phyloP scores from a whole-genome alignment of 2,113 vertebrate species.

The Calidris pugnax region DNA sequence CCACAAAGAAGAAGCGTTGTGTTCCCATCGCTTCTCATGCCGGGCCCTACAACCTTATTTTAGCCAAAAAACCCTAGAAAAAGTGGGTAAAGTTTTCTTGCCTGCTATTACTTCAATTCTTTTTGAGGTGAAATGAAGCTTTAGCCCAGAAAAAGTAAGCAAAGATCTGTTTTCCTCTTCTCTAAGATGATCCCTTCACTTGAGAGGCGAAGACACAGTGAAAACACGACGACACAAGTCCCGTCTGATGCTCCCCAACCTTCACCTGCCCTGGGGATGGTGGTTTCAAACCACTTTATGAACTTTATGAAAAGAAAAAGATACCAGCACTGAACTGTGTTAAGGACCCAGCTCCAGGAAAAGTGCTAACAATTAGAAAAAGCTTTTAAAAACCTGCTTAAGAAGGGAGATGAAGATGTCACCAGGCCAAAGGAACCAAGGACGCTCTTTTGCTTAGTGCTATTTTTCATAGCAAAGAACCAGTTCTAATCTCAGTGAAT shows the following conservation, averaged over 20 bases:
- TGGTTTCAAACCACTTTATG: too few relatives aligned
- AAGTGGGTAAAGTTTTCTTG: not conserved
- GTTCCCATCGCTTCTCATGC: rapidly evolving
- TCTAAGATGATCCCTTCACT: rapidly evolving
- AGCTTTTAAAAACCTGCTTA: not conserved
- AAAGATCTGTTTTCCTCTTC: not conserved
- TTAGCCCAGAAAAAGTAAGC: not conserved
- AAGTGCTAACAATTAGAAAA: not conserved
- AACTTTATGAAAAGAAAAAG: not conserved
- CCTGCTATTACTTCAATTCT: not conserved
- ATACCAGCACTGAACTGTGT: rapidly evolving
- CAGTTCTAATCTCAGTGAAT: rapidly evolving
- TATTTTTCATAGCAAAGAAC: not conserved
- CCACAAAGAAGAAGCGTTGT: not conserved
- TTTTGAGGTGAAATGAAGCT: not conserved
- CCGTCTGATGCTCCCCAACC: not conserved
- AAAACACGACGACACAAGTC: not conserved
- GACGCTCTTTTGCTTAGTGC: not conserved
- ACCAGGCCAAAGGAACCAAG: not conserved
- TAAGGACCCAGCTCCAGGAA: not conserved
- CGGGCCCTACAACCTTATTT: not conserved
- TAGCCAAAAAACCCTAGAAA: not conserved
- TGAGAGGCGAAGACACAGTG: not conserved
- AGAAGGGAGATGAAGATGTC: not conserved
- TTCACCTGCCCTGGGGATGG: not conserved